Conservation (phyloP, 2,797 vertebrate genomes). For the Coilia nasus region DNA sequence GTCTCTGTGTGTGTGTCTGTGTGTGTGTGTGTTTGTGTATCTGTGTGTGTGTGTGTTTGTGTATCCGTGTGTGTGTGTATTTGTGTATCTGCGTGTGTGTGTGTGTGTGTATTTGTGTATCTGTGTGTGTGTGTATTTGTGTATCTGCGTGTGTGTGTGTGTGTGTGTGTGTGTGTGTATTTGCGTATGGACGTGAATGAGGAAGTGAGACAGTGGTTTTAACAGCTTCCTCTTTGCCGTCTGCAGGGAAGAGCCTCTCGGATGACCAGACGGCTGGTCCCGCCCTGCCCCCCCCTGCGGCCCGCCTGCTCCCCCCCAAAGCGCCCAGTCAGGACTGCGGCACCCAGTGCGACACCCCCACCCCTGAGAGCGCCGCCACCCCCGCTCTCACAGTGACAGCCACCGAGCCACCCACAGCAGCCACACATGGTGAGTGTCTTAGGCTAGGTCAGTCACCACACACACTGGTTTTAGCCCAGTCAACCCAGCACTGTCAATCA, state of each 20-base stretch:
- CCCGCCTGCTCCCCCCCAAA: constrained; percentile 64
- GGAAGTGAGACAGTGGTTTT: constrained; percentile 50
- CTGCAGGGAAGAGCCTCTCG: constrained; percentile 73
- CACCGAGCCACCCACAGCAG: constrained; percentile 47
- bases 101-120: too few relatives aligned
- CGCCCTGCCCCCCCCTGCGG: constrained; percentile 35
- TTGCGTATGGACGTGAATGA: constrained; percentile 35
- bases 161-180: constrained; percentile 37
- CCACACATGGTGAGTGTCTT: constrained; percentile 64
- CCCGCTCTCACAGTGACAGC: constrained; percentile 28
- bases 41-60: background rate
- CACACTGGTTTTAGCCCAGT: too few relatives aligned
- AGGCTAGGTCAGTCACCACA: background rate
- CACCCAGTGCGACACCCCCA: constrained; percentile 79
- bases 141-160: too few relatives aligned
- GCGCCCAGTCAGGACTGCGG: constrained; percentile 80
- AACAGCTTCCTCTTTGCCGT: constrained; percentile 61
- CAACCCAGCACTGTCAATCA: too few relatives aligned
- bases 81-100: too few relatives aligned
- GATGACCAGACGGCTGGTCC: constrained; percentile 78
- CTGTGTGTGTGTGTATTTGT: constrained; percentile 37
- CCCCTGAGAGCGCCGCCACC: constrained; percentile 45
- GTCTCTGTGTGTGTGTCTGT: too few relatives aligned
- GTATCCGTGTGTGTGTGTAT: background rate
- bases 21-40: constrained; percentile 38